phyloP scores from a whole-genome alignment of 2,113 vertebrate genomes.

The Empidonax traillii region DNA sequence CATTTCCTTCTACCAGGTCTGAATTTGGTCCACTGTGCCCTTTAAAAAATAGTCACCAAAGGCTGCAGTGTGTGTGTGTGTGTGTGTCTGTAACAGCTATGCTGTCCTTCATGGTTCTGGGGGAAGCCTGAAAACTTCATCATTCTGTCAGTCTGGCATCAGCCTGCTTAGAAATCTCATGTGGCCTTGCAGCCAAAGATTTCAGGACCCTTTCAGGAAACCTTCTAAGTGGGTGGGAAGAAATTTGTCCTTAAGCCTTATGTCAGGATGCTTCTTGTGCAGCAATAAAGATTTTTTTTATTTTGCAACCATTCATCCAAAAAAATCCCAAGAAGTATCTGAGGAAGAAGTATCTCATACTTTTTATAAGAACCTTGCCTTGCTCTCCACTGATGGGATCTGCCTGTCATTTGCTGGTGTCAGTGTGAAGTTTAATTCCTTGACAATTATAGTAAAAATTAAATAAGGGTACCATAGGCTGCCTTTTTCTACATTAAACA shows the following conservation, averaged over 20 bases:
- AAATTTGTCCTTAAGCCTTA: background rate
- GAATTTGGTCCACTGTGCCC: background rate
- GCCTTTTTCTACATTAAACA: background rate
- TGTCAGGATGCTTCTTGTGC: background rate
- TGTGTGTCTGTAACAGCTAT: background rate
- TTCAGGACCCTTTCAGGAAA: background rate
- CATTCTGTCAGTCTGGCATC: background rate
- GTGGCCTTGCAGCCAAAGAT: background rate
- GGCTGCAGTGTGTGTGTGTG: background rate
- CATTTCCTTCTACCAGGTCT: background rate
- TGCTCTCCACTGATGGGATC: background rate
- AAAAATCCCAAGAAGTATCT: background rate
- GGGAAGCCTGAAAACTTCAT: background rate
- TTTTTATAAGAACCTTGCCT: background rate
- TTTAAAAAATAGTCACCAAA: background rate
- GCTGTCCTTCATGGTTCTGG: background rate
- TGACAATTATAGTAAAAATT: background rate
- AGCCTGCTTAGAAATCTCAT: background rate
- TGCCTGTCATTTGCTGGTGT: background rate
- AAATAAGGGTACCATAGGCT: background rate
- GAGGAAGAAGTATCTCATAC: background rate
- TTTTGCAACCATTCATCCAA: background rate
- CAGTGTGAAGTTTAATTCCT: background rate
- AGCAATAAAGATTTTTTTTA: background rate
- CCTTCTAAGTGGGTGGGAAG: background rate